These are phyloP conservation scores for Tamias sibiricus DNA, from an alignment of 2,113 vertebrate species.

Conservation along the genomic window DNA sequence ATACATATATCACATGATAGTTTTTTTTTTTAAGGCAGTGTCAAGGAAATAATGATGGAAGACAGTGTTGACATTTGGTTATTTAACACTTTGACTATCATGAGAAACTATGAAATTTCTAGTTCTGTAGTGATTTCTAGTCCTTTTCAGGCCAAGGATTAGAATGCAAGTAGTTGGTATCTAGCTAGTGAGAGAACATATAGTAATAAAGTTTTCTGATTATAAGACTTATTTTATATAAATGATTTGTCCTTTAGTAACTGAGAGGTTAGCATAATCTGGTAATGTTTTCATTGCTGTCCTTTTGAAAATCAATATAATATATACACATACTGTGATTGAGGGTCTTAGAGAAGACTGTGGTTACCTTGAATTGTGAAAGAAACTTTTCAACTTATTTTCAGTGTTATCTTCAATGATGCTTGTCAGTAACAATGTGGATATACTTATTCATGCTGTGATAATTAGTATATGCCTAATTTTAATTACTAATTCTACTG, in stretches of 20 bases:
- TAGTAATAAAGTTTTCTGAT: not conserved
- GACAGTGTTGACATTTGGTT: not conserved
- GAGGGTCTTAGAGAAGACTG: not conserved
- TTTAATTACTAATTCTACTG: conserved; percentile 64
- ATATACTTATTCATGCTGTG: conserved; percentile 53
- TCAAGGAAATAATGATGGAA: not conserved
- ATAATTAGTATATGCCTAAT: conserved; percentile 51
- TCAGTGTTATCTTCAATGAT: conserved; percentile 69
- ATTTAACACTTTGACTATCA: not conserved
- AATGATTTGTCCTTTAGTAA: not conserved
- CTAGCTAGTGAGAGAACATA: not conserved
- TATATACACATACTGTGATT: not conserved
- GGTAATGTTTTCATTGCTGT: not conserved
- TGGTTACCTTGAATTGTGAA: conserved; percentile 68
- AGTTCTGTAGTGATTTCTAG: not conserved
- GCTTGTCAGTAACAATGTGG: conserved; percentile 1
- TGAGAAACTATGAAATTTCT: not conserved
- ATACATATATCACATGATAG: not conserved
- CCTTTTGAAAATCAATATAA: not conserved
- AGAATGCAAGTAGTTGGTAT: not conserved
- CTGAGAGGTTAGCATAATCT: not conserved
- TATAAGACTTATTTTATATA: not conserved
- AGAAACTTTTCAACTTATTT: conserved; percentile 63
- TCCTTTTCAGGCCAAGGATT: not conserved
- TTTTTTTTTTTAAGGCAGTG: not conserved